Evolutionary conservation across 2,888 invertebrate species (phyloP), one percentile per base, ranked within the genome.

Genomic region (Lithophane leautieri): DNA sequence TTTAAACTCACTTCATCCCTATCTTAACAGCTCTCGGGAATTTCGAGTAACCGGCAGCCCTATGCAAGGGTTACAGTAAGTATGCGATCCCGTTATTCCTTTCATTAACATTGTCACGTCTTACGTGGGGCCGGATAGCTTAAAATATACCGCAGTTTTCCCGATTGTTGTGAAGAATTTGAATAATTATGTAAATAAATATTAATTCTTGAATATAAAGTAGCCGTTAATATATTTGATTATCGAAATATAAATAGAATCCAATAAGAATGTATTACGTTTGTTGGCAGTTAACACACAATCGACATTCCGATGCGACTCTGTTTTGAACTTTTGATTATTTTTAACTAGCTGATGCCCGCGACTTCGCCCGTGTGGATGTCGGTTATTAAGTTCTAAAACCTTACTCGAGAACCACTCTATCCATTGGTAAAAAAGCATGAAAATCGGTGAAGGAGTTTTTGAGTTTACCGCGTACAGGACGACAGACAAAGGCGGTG

Each of bases 71-170:
- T 75, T 73, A 52, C 66, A 62, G 68, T 72, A 81, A 76, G 63
- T 81, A 86, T 80, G 84, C 88, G 84, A 89, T 89, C 82, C 93
- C 91, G 92, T 93, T 93, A 91, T 89, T 89, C 90, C 90, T 92
- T 93, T 94, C 94, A 94, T 93, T 93, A 93, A 93, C 90, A 88
- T 90, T 92, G 91, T 92, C 94, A 93, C 92, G 93, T 93, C 89
- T 91, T 89, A 87, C 71, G 70, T 75, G 75, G 60, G 65, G 74
- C 65, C 72, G 74, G 63, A 75, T 66, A 79, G 22, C 77, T 78
- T 78, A 54, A 86, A 73, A 81, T 82, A 69, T 74, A 85, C 74
- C 74, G 78, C 84, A 89, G 85, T 87, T 89, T 88, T 76, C 82
- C 79, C 79, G 84, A 87, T 76, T 83, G 82, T 82, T 68, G 63